These are phyloP conservation scores for Prolemur simus DNA, from an alignment of 2,113 vertebrate species.

Conservation along the genomic window DNA sequence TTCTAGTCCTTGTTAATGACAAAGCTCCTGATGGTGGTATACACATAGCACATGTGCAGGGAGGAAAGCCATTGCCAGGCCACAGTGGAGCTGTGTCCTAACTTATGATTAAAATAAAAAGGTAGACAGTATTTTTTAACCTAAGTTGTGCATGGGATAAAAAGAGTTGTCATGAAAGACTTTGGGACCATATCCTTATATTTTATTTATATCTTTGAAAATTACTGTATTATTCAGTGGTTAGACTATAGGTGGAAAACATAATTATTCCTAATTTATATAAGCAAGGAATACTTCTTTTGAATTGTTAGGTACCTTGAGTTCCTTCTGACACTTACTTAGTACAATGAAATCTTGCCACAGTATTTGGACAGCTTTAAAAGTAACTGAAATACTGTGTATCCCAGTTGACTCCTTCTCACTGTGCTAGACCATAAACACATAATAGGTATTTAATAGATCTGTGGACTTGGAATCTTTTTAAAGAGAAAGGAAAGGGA, in stretches of 20 bases:
- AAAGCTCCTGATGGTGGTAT: background rate
- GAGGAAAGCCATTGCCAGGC: background rate
- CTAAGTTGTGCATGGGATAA: background rate
- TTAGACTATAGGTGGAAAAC: background rate
- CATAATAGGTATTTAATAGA: background rate
- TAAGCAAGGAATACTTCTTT: conserved; percentile 12
- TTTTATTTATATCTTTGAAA: background rate
- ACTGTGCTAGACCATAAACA: conserved; percentile 5
- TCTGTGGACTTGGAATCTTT: background rate
- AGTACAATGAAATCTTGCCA: background rate
- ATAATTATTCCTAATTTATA: conserved; percentile 15
- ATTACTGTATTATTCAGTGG: background rate
- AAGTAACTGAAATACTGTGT: background rate
- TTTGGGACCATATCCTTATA: background rate
- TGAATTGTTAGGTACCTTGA: conserved; percentile 16
- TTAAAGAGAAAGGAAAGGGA: conserved; percentile 16
- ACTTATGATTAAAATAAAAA: background rate
- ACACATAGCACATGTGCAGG: background rate
- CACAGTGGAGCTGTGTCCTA: background rate
- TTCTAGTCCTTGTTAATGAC: background rate
- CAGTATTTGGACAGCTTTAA: background rate
- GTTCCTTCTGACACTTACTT: background rate
- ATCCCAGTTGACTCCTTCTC: background rate
- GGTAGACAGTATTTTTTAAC: background rate
- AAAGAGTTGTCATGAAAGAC: background rate